Evolutionary conservation across 2,113 vertebrate genomes (phyloP).

Genomic region (Caracal caracal): DNA sequence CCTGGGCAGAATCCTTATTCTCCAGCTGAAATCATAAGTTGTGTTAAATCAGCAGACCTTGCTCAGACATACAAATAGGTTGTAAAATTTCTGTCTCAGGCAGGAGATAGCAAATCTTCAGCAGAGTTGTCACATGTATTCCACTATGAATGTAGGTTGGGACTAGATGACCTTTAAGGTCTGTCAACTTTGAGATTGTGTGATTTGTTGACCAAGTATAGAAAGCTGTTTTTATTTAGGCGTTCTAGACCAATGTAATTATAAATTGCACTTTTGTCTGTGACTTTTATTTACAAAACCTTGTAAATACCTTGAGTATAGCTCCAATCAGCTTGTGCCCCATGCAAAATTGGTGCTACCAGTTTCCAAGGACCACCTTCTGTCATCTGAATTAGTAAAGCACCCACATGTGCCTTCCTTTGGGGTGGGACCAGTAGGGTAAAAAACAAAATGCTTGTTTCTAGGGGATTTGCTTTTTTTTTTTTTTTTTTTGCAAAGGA

Average conservation of each 20-base stretch:
- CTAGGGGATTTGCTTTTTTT: neutral
- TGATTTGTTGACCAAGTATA: neutral
- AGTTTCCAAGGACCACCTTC: neutral
- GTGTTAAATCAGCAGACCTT: neutral
- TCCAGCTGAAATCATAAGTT: conserved; percentile 11
- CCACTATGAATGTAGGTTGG: neutral
- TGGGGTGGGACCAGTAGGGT: neutral
- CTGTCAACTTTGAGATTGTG: neutral
- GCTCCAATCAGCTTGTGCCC: neutral
- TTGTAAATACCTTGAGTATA: neutral
- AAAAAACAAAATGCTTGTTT: neutral
- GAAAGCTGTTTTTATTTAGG: conserved; percentile 49
- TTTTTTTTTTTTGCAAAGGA: neutral
- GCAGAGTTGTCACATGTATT: neutral
- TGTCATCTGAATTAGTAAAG: neutral
- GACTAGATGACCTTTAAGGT: neutral
- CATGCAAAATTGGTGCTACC: neutral
- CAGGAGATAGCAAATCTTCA: neutral
- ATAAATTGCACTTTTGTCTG: conserved; percentile 16
- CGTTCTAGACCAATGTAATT: neutral
- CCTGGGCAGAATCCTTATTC: neutral
- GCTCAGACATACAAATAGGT: neutral
- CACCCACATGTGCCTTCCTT: neutral
- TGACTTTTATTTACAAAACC: conserved; percentile 20
- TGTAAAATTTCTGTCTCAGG: neutral